phyloP scores from a whole-genome alignment of 2,113 vertebrate species.

The Macroglossus sobrinus region DNA sequence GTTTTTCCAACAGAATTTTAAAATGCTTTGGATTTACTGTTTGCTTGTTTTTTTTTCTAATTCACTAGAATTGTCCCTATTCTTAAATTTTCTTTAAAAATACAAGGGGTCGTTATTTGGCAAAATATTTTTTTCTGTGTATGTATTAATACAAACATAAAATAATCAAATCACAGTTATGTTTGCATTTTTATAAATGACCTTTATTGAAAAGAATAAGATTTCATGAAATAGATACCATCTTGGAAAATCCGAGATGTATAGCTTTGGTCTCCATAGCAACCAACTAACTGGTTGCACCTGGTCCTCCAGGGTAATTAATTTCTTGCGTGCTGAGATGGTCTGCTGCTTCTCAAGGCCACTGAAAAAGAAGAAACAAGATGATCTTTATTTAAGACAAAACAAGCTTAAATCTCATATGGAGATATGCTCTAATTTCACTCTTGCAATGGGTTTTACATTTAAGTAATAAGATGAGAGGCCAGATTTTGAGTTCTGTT shows the following conservation, averaged over 20 bases:
- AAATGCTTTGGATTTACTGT: background rate
- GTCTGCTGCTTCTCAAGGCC: background rate
- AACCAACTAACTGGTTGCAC: conserved; percentile 60
- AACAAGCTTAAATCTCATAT: conserved; percentile 15
- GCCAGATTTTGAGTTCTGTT: background rate
- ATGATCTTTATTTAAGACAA: conserved; percentile 50
- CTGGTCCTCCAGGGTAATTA: conserved; percentile 60
- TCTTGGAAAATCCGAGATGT: conserved; percentile 18
- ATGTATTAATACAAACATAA: background rate
- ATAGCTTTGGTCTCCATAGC: conserved; percentile 50
- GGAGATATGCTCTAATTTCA: background rate
- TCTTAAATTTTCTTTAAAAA: background rate
- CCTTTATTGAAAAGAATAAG: conserved; percentile 17
- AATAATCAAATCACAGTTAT: background rate
- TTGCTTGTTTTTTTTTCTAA: background rate
- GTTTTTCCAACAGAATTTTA: background rate
- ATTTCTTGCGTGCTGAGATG: conserved; percentile 45
- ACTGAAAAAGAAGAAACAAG: background rate
- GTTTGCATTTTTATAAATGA: conserved; percentile 23
- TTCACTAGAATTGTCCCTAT: background rate
- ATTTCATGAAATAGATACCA: conserved; percentile 55
- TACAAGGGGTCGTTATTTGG: background rate
- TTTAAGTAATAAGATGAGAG: background rate
- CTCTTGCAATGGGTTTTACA: background rate
- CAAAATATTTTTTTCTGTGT: background rate